Base-by-base conservation (phyloP, 2,797 vertebrate species). In the Falco berigora region DNA sequence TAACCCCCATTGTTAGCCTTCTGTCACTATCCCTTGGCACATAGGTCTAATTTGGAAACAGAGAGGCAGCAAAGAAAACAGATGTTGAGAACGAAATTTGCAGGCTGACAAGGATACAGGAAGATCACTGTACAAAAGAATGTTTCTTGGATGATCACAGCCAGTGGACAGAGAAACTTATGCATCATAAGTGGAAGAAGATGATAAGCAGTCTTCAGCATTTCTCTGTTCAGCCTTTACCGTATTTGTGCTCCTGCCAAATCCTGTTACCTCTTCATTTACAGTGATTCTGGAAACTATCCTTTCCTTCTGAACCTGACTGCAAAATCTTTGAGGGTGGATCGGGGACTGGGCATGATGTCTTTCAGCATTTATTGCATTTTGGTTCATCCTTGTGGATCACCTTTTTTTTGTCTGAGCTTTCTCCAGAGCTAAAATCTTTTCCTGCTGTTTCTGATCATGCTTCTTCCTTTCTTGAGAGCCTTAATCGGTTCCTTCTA, bases 61-160 rank as follows among this genome's bases (percentile, higher is more conserved):
- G 44, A 86, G 36, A 72, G 42, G 19, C 80, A 87, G 59, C 59
- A 83, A 91, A 85, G 75, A 92, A 93, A 94, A 74, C 67, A 93
- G 77, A 85, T 87, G 67, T 76, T 93, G 56, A 91, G 92, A 94
- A 76, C 50, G 25, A 91, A 67, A 86, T 91, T 59, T 93, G 19
- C 46, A 47, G 52, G 47, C 74, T 94, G 61, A 83, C 71, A 87
- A 85, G 80, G 89, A 71, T 85, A 82, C 42, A 74, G 74, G 49
- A 93, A 93, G 82, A 92, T 81, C 56, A 61, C 25, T 62, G 46
- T 27, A 67, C 6, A 50, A 53, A 92, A 30, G 32, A 36, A 38
- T 3, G 8, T 47, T 90, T 93, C 69, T 77, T 72, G n/a, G 27
- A 78, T 81, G n/a, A 79, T 93, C 61, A 61, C 36, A 89, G 55